These are phyloP conservation scores for Enteromius argenteus DNA, from an alignment of 2,797 vertebrate species.

Conservation along the genomic window DNA sequence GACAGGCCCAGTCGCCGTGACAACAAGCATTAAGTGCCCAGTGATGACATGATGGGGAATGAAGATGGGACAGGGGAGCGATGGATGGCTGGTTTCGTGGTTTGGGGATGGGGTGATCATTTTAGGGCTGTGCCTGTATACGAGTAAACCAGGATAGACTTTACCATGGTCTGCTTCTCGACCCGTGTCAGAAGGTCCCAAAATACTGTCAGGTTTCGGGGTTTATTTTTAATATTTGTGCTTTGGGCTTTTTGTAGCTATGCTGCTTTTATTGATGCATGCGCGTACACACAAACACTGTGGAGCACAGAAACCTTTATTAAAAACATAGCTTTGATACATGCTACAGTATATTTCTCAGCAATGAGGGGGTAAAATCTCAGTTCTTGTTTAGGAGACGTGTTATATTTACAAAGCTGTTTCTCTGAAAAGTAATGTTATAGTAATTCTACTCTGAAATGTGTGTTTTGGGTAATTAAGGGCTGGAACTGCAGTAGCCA, in stretches of 20 bases:
- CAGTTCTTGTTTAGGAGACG: too few relatives aligned
- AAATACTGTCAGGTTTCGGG: neutral
- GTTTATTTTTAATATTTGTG: neutral
- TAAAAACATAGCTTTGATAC: neutral
- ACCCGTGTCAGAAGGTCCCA: neutral
- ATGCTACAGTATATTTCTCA: neutral
- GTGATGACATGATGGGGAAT: constrained; percentile 20
- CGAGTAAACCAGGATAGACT: neutral
- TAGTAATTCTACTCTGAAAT: too few relatives aligned
- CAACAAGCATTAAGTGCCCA: constrained; percentile 41
- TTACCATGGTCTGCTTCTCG: neutral
- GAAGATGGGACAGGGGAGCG: neutral
- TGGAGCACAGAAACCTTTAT: neutral
- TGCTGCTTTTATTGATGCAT: neutral
- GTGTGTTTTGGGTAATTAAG: too few relatives aligned
- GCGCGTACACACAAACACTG: neutral
- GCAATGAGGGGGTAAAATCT: neutral
- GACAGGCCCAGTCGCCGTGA: constrained; percentile 41
- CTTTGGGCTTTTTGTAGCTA: neutral
- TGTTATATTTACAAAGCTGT: too few relatives aligned
- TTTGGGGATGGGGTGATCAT: neutral
- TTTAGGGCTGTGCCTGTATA: neutral
- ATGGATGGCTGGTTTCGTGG: constrained; percentile 27
- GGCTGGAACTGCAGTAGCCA: too few relatives aligned
- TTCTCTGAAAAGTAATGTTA: too few relatives aligned